These are phyloP conservation scores for Bilobella aurantiaca DNA, from an alignment of 1,140 invertebrate genomes.

Conservation along the genomic window DNA sequence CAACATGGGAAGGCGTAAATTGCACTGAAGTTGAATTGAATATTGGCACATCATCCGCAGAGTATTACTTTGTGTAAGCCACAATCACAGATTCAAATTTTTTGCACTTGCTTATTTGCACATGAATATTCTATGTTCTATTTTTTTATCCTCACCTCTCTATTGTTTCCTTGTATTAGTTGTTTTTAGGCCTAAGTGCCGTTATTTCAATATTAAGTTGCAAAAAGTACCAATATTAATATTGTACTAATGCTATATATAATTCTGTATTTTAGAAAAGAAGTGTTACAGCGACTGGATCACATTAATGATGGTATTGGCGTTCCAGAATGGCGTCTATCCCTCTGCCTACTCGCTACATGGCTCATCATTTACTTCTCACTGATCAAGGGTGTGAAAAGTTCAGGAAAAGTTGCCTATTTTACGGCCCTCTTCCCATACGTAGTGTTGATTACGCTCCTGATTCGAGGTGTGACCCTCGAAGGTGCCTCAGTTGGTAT, in stretches of 20 bases:
- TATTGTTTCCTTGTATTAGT: too few species aligned
- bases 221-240: slow-evolving; percentile 24
- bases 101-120: too few species aligned
- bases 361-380: slow-evolving; percentile 68
- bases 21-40: background rate
- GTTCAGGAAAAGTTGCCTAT: slow-evolving; percentile 48
- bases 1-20: slow-evolving; percentile 11
- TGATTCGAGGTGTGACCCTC: slow-evolving; percentile 43
- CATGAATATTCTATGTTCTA: too few species aligned
- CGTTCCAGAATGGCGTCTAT: slow-evolving; percentile 61
- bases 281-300: slow-evolving; percentile 54
- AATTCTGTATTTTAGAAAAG: slow-evolving; percentile 47
- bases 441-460: slow-evolving; percentile 42
- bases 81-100: too few species aligned
- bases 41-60: background rate
- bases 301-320: slow-evolving; percentile 63
- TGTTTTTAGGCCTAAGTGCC: too few species aligned
- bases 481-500: slow-evolving; percentile 58
- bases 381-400: slow-evolving; percentile 65
- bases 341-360: slow-evolving; percentile 58
- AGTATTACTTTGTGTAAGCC: too few species aligned
- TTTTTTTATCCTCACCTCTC: too few species aligned
- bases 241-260: background rate
- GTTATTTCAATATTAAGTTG: slow-evolving; percentile 25
- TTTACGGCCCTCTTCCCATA: slow-evolving; percentile 47